Base-by-base conservation (phyloP, 1,140 invertebrate genomes). In the Tetragonula clypearis region DNA sequence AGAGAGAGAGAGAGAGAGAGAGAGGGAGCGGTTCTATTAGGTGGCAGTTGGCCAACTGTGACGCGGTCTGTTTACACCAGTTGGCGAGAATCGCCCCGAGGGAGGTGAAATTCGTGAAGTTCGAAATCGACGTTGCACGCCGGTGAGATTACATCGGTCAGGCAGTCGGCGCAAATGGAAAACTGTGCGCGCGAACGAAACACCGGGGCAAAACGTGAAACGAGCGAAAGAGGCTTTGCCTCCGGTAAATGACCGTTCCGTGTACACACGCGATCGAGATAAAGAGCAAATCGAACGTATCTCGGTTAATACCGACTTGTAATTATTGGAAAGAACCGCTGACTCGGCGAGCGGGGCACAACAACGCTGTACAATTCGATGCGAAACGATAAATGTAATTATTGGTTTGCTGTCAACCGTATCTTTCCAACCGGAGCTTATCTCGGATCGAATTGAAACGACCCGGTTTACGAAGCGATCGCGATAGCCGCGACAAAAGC, bases 341-440 rank as follows among this genome's bases (percentile, higher is more conserved):
- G 84, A 89, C 84, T 88, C 79, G 73, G 69, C 87, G 62, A 68
- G 60, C 26, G 49, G 58, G 41, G 60, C 75, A 86, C 82, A 62
- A n/a, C 49, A 73, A 49, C 41, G 41, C 0, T 49, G 49, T 49
- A 56, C 80, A 56, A 66, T 53, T 49, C 53, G 30, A 62, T 62
- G 60, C 60, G 60, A 62, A 80, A 69, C 30, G 79, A 55, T 68
- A 53, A 82, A 79, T 56, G 74, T 87, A 90, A 90, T 90, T 89
- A 89, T 90, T 90, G 87, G 73, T 74, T 90, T 84, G 76, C 85
- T 79, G 88, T 88, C 87, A 80, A 60, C 55, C 77, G 73, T 88
- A 88, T 86, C 87, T 88, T 78, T 75, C 66, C 66, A 26, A 23
- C 41, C 9, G 56, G 72, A 68, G 82, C 89, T 89, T 86, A 89